Evolutionary conservation across 64 coral and sea anemone species (phyloP).

Genomic region (Platygyra sinensis): DNA sequence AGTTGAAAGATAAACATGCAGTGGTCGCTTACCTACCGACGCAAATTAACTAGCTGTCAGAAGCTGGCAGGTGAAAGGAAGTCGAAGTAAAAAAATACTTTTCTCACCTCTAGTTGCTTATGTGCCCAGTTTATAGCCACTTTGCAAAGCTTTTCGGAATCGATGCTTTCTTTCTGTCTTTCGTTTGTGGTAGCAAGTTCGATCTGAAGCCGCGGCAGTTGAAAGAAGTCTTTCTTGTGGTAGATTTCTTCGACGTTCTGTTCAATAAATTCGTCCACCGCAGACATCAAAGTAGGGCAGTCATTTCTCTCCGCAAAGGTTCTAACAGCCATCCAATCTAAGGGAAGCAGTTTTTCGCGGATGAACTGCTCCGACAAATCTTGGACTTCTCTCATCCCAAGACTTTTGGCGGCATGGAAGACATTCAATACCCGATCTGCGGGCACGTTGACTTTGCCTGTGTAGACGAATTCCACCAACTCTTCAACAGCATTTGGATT

Average conservation of each 20-base stretch:
- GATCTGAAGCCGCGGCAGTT: slow-evolving; percentile 73
- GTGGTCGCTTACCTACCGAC: neutral
- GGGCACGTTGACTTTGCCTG: slow-evolving; percentile 47
- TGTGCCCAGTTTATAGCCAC: slow-evolving; percentile 72
- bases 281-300: slow-evolving; percentile 38
- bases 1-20: neutral
- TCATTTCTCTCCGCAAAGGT: slow-evolving; percentile 58
- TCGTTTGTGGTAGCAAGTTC: slow-evolving; percentile 65
- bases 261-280: slow-evolving; percentile 75
- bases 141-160: slow-evolving; percentile 69
- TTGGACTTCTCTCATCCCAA: slow-evolving; percentile 68
- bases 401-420: slow-evolving; percentile 63
- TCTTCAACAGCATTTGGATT: slow-evolving; percentile 73
- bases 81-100: neutral
- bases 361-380: slow-evolving; percentile 58
- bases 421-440: slow-evolving; percentile 42
- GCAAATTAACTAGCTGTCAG: neutral
- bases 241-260: slow-evolving; percentile 63
- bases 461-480: slow-evolving; percentile 81
- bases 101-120: slow-evolving; percentile 82
- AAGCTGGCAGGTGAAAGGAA: neutral
- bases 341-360: slow-evolving; percentile 61
- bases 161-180: slow-evolving; percentile 48
- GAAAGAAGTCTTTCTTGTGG: slow-evolving; percentile 84
- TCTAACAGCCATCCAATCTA: slow-evolving; percentile 67